Base-by-base conservation (phyloP, 2,113 vertebrate genomes). In the Geococcyx californianus region DNA sequence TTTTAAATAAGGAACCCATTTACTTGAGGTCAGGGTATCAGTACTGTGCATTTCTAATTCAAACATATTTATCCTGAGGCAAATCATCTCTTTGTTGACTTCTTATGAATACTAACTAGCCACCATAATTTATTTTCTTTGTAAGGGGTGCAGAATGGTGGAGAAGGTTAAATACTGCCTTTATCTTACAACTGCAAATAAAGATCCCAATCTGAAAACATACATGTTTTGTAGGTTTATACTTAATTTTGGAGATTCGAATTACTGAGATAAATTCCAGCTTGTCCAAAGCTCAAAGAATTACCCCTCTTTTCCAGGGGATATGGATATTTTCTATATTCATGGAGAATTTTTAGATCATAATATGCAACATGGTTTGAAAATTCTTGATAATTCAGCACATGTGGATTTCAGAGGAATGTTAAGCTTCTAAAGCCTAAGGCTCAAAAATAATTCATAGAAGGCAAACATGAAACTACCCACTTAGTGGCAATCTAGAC, bases 11-110 rank as follows among this genome's bases (percentile, higher is more conserved):
- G 45, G 81, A 95, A 70, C 85, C 66, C 80, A 90, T 95, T 96
- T 94, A 67, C 82, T 96, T 62, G 72, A 83, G 96, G 93, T 97
- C 96, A 97, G 58, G 54, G 74, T 97, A 96, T 95, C 93, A 95
- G 80, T 94, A 75, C 85, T 84, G 42, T 87, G 93, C 82, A 94
- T 97, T 96, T 95, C 89, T 97, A 96, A 97, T 97, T 96, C 83
- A 95, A 95, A 95, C 89, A 89, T 94, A 95, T 93, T 96, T 96
- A 96, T 94, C 96, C 85, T 84, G 92, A 92, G 78, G 79, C 52
- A 94, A 92, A 96, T 96, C 20, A 92, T 91, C 85, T 95, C 82
- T 94, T 96, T 81, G 70, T 67, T 4, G 25, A 70, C 69, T 95
- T 93, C 83, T 92, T 90, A 82, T 60, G 82, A 97, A 95, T 94